A percentile compares a stretch with the other conserved stretches of the same genome.
Evolutionary conservation across 2,797 vertebrate species (phyloP).

Genomic region (Myiotriccus ornatus): DNA sequence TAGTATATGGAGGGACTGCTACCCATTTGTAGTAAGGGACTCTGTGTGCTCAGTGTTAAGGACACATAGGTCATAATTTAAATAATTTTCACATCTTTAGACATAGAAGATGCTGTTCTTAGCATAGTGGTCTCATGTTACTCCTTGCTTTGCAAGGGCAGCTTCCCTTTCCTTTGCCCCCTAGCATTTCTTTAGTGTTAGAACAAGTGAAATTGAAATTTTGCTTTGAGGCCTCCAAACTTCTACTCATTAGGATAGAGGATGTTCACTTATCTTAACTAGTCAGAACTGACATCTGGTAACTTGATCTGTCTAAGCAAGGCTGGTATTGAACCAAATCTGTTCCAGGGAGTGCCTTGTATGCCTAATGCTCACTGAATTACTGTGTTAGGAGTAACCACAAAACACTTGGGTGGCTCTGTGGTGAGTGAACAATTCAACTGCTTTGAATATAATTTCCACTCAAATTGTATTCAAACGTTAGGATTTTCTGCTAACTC

Average conservation of each 20-base stretch:
- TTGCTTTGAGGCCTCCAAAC: background rate
- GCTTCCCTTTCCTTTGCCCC: background rate
- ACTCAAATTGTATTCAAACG: background rate
- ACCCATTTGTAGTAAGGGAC: background rate
- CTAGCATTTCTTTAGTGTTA: background rate
- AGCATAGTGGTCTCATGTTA: background rate
- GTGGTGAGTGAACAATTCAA: constrained; percentile 18
- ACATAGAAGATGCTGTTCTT: background rate
- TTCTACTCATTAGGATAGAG: background rate
- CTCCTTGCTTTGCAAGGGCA: background rate
- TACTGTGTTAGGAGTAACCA: constrained; percentile 12
- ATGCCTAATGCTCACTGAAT: background rate
- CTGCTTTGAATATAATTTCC: constrained; percentile 26
- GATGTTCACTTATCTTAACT: background rate
- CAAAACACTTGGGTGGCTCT: background rate
- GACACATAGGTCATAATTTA: background rate
- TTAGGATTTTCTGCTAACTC: constrained; percentile 3
- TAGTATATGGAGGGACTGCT: background rate
- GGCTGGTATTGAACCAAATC: background rate
- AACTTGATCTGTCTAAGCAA: constrained; percentile 34
- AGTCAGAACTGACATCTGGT: constrained; percentile 7
- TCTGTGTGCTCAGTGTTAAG: background rate
- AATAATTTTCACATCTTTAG: background rate
- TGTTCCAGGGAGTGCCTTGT: background rate
- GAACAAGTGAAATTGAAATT: background rate